phyloP scores from a whole-genome alignment of 2,113 vertebrate species.

The Merops nubicus region DNA sequence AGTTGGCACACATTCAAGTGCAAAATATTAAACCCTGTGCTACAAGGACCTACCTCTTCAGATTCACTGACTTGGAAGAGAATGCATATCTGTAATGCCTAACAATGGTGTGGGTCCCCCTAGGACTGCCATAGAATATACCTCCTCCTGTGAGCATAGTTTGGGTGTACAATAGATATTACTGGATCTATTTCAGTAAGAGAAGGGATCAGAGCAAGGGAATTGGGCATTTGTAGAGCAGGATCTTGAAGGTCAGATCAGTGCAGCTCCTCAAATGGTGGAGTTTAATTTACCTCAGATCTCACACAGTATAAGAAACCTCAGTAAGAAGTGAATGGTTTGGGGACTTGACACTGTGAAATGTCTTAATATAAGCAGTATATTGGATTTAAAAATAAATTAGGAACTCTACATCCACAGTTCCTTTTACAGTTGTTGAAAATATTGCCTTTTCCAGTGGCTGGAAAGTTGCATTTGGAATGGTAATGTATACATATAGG shows the following conservation, averaged over 20 bases:
- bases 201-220: neutral
- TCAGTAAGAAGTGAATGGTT: neutral
- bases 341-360: neutral
- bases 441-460: neutral
- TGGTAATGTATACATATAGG: neutral
- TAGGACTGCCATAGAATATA: neutral
- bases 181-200: neutral
- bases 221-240: neutral
- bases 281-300: conserved; percentile 3
- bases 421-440: neutral
- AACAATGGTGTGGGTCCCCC: neutral
- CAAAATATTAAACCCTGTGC: neutral
- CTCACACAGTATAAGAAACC: neutral
- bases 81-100: conserved; percentile 14
- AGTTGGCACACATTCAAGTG: neutral
- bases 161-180: neutral
- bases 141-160: neutral
- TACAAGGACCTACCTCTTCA: neutral
- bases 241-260: neutral
- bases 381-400: neutral
- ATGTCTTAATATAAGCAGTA: neutral
- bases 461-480: neutral
- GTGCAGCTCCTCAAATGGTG: neutral
- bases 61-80: conserved; percentile 3
- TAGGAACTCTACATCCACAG: neutral